Conservation (phyloP, 2,888 invertebrate genomes). For the Odontothrips loti region DNA sequence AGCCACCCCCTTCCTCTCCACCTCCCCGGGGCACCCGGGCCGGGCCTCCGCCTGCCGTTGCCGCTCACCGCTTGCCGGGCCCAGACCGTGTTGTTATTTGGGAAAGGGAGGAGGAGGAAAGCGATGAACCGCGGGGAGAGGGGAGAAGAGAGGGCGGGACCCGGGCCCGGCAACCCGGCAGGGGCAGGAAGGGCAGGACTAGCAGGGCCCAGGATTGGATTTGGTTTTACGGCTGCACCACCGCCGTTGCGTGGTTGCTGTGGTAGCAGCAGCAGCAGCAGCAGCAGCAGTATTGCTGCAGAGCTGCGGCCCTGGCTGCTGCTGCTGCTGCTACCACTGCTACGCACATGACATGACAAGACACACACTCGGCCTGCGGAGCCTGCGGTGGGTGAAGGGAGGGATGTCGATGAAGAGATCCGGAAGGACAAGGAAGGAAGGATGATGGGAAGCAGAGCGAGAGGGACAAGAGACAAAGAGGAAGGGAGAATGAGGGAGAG, state of each 20-base stretch:
- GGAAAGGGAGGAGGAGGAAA: constrained; percentile 14
- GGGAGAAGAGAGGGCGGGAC: not conserved
- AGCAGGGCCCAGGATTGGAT: not conserved
- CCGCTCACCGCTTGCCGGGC: not conserved
- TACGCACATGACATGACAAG: too few relatives aligned
- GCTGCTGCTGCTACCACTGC: not conserved
- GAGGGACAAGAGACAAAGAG: not conserved
- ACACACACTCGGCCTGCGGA: too few relatives aligned
- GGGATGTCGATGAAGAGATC: too few relatives aligned
- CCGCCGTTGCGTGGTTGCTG: too few relatives aligned
- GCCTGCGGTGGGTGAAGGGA: too few relatives aligned
- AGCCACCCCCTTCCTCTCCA: not conserved
- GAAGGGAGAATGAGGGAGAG: not conserved
- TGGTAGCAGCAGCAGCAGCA: not conserved
- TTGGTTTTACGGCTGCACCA: not conserved
- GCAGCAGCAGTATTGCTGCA: not conserved
- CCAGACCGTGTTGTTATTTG: not conserved
- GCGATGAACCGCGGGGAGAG: not conserved
- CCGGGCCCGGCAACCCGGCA: too few relatives aligned
- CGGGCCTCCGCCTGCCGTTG: not conserved
- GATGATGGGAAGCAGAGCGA: not conserved
- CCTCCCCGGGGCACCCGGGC: not conserved
- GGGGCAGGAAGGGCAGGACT: too few relatives aligned
- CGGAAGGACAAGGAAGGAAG: not conserved
- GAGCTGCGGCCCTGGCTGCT: not conserved